A percentile compares a stretch with the other conserved stretches of the same genome.
These are phyloP conservation scores for Pseudomyrmex concolor DNA, from an alignment of 1,140 invertebrate genomes.

Conservation along the genomic window DNA sequence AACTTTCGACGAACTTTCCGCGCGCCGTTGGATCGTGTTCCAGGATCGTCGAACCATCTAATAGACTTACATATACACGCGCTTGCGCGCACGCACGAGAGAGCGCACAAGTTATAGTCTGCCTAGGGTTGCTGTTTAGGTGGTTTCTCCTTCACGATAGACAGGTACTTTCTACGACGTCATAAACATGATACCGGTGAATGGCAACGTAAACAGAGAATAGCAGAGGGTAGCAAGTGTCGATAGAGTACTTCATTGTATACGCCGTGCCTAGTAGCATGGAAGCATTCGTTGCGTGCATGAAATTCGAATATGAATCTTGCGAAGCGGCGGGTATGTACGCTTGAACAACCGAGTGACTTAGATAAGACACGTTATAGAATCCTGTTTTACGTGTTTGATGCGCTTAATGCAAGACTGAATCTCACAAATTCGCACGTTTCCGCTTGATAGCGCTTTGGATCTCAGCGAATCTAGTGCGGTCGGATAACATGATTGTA, in stretches of 20 bases:
- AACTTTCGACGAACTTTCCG: conserved; percentile 65
- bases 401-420: no score
- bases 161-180: conserved; percentile 41
- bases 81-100: not conserved
- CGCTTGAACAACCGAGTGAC: not conserved
- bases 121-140: not conserved
- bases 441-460: not conserved
- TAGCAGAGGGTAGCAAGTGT: conserved; percentile 17
- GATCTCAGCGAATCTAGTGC: conserved; percentile 11
- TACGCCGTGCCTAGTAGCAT: conserved; percentile 19
- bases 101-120: not conserved
- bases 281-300: not conserved
- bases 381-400: not conserved
- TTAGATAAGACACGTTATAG: not conserved
- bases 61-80: conserved; percentile 69
- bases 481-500: conserved; percentile 20
- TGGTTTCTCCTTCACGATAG: conserved; percentile 26
- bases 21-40: conserved; percentile 52
- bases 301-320: conserved; percentile 26
- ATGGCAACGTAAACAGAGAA: conserved; percentile 25
- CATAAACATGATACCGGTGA: conserved; percentile 27
- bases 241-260: conserved; percentile 36
- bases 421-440: no score
- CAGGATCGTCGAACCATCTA: conserved; percentile 70
- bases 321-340: not conserved